These are phyloP conservation scores for Urophycis tenuis DNA, from an alignment of 2,797 vertebrate genomes.

Conservation along the genomic window DNA sequence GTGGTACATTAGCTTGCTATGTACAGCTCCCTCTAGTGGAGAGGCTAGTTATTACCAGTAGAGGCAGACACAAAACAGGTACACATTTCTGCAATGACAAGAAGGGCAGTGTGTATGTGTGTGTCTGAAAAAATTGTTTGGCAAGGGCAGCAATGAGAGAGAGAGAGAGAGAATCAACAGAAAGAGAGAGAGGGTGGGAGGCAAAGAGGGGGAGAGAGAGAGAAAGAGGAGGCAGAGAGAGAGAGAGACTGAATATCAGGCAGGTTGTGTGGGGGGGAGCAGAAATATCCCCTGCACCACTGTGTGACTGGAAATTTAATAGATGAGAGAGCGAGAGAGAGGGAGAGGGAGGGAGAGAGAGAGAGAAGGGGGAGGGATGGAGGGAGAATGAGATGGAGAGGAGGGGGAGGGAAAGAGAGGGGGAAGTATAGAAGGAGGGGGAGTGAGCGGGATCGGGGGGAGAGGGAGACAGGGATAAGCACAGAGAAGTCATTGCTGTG, in stretches of 20 bases:
- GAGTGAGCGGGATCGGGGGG: conserved; percentile 31
- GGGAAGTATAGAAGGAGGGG: conserved; percentile 29
- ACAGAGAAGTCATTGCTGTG: conserved; percentile 1
- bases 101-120: conserved; percentile 18
- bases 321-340: conserved; percentile 57
- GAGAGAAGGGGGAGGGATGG: conserved; percentile 45
- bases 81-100: conserved; percentile 13
- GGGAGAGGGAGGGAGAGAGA: conserved; percentile 42
- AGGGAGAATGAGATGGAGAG: conserved; percentile 27
- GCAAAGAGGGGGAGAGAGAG: neutral
- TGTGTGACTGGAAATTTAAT: conserved; percentile 83
- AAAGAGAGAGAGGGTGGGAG: conserved; percentile 28
- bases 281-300: conserved; percentile 80
- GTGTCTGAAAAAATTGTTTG: conserved; percentile 31
- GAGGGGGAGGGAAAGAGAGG: conserved; percentile 19
- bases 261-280: conserved; percentile 55
- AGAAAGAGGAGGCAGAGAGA: conserved; percentile 22
- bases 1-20: neutral
- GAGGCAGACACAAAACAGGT: conserved; percentile 30
- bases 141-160: conserved; percentile 36
- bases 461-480: neutral
- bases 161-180: conserved; percentile 37
- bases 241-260: conserved; percentile 26
- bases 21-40: neutral
- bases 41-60: neutral